phyloP scores from a whole-genome alignment of 2,113 vertebrate genomes.

The Marmota monax region DNA sequence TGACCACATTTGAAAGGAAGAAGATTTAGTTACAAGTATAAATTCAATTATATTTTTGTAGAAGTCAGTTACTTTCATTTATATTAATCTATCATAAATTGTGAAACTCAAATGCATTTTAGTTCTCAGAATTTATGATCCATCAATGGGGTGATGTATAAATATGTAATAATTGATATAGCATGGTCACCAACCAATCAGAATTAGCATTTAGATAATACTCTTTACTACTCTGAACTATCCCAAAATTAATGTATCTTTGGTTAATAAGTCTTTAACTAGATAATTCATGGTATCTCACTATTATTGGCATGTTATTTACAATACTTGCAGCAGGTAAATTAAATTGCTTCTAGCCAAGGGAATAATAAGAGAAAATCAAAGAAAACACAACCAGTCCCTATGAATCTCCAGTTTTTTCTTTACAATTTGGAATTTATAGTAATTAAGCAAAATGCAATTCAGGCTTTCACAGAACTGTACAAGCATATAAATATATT shows the following conservation, averaged over 20 bases:
- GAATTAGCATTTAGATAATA: not conserved
- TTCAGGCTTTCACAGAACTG: not conserved
- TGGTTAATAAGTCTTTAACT: not conserved
- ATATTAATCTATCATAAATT: not conserved
- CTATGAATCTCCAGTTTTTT: not conserved
- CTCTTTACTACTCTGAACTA: not conserved
- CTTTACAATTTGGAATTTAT: not conserved
- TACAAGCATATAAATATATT: not conserved
- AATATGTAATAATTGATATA: not conserved
- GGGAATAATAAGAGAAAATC: not conserved
- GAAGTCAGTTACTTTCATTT: conserved; percentile 12
- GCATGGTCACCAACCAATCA: not conserved
- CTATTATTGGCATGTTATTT: not conserved
- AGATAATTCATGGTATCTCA: not conserved
- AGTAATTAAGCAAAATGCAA: not conserved
- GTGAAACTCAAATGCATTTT: not conserved
- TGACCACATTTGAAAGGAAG: not conserved
- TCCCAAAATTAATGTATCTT: not conserved
- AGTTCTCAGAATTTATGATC: conserved; percentile 1
- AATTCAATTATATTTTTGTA: conserved; percentile 1
- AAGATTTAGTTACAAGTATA: not conserved
- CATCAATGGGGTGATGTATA: not conserved
- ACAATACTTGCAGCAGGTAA: not conserved
- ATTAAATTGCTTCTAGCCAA: not conserved
- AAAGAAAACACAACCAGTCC: not conserved